Evolutionary conservation across 2,888 invertebrate genomes (phyloP), one percentile per base, ranked within the genome.

Genomic region (Phengaris arion): DNA sequence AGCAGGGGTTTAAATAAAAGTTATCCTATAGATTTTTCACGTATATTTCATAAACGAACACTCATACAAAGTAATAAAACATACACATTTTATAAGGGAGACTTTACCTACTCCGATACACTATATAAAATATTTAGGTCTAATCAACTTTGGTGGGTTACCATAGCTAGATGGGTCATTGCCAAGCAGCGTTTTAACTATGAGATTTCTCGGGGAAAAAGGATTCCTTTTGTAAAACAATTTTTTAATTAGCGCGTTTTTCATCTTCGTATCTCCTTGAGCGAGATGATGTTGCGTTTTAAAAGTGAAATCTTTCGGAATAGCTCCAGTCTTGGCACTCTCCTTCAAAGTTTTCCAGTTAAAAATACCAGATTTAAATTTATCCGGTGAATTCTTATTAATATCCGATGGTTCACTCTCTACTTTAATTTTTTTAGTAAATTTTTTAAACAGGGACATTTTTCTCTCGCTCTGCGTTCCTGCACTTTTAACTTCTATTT

Each of bases 401-500:
- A 75, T 76, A 35, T 77, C 69, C 59, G 73, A 22, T 4, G 59
- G 46, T 9, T 77, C 72, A 7, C 68, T n/a, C 45, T 74, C 74
- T 35, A 70, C 22, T 59, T 85, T 83, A 13, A 83, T 82, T 78
- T 85, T 90, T 55, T 86, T 84, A 46, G 85, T 83, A n/a, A 91
- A 82, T 76, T 87, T 89, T n/a, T 80, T 79, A 55, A 92, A 88
- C 64, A 91, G 83, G 1, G 90, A 85, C 79, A 87, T 82, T 77
- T 89, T 91, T 57, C 86, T 86, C 51, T 90, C 90, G 80, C 92
- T 92, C 77, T 93, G 93, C 2, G 90, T 91, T 6, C 85, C 90
- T 59, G 85, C 88, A 78, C 89, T 93, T 80, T 89, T 92, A 0
- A 93, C 91, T 86, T 93, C 93, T 72, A 93, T 85, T 81, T 93